These are phyloP conservation scores for Geotrypetes seraphini DNA, from an alignment of 2,797 vertebrate species.

Conservation along the genomic window DNA sequence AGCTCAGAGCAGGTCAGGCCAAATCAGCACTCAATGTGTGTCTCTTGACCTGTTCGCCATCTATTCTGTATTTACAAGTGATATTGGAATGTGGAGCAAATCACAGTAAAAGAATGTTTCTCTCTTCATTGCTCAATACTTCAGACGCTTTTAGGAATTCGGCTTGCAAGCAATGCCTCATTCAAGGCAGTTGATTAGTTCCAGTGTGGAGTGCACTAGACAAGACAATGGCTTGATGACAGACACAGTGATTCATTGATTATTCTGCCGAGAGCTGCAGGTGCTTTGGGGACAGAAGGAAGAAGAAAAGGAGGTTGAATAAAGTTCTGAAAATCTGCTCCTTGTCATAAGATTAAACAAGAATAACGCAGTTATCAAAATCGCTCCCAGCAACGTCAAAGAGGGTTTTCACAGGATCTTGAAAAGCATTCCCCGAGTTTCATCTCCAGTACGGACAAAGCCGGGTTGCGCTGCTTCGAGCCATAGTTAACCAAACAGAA, in stretches of 20 bases:
- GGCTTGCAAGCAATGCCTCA: conserved; percentile 54
- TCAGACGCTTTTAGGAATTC: conserved; percentile 62
- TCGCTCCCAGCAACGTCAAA: conserved; percentile 17
- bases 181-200: conserved; percentile 57
- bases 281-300: conserved; percentile 41
- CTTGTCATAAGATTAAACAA: conserved; percentile 35
- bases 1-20: conserved; percentile 25
- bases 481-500: no score
- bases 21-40: conserved; percentile 33
- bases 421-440: not conserved
- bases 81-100: conserved; percentile 70
- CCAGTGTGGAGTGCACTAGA: conserved; percentile 61
- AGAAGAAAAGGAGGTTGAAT: conserved; percentile 30
- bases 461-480: no score
- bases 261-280: conserved; percentile 64
- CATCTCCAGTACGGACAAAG: no score
- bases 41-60: conserved; percentile 51
- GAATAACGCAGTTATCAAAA: conserved; percentile 21
- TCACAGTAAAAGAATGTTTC: conserved; percentile 54
- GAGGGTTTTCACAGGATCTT: not conserved
- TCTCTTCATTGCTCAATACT: conserved; percentile 60
- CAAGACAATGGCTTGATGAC: conserved; percentile 62
- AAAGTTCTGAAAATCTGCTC: conserved; percentile 31
- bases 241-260: conserved; percentile 75
- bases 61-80: conserved; percentile 62